phyloP scores from a whole-genome alignment of 2,888 invertebrate genomes.

The Ecliptopera silaceata region DNA sequence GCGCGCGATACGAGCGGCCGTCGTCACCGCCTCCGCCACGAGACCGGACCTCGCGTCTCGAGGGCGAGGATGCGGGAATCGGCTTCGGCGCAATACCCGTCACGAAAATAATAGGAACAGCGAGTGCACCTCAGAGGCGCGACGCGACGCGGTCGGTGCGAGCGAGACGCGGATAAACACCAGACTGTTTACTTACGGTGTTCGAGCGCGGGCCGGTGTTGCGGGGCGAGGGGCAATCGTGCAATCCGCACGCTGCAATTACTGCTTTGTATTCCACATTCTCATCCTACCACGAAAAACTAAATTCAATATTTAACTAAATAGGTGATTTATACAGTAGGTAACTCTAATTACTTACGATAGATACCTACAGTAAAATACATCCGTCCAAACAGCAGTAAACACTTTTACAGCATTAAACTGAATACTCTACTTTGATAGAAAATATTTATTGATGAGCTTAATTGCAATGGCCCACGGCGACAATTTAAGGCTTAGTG shows the following conservation, averaged over 20 bases:
- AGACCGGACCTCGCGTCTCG: slow-evolving; percentile 82
- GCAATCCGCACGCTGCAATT: slow-evolving; percentile 82
- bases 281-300: slow-evolving; percentile 58
- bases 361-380: too few relatives aligned
- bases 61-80: slow-evolving; percentile 82
- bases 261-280: slow-evolving; percentile 73
- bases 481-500: background rate
- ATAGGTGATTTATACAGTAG: background rate
- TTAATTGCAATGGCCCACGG: too few relatives aligned
- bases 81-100: slow-evolving; percentile 83
- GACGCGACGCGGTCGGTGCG: slow-evolving; percentile 81
- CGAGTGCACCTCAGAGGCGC: slow-evolving; percentile 83
- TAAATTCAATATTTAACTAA: background rate
- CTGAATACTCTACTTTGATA: too few relatives aligned
- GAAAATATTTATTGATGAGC: too few relatives aligned
- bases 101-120: slow-evolving; percentile 83
- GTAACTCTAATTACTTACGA: too few relatives aligned
- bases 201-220: slow-evolving; percentile 71
- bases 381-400: too few relatives aligned
- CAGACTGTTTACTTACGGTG: slow-evolving; percentile 83
- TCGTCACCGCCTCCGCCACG: slow-evolving; percentile 79
- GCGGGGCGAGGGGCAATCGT: slow-evolving; percentile 72
- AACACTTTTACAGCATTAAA: too few relatives aligned
- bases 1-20: slow-evolving; percentile 79
- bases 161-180: slow-evolving; percentile 83